Evolutionary conservation across 1,140 invertebrate species (phyloP).

Genomic region (Popillia japonica): DNA sequence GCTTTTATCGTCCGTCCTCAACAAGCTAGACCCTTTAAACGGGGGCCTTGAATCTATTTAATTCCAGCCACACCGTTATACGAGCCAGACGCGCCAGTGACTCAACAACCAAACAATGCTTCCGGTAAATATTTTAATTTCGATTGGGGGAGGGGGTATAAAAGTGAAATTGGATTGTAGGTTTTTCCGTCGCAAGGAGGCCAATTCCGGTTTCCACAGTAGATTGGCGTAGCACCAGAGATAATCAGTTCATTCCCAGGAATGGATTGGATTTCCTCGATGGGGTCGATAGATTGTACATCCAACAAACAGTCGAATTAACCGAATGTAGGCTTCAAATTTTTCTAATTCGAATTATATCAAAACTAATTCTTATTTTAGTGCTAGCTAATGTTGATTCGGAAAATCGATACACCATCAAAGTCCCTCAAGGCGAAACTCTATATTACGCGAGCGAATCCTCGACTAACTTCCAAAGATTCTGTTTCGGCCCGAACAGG

Average conservation of each 20-base stretch:
- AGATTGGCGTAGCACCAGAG: constrained; percentile 62
- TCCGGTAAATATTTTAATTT: constrained; percentile 11
- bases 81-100: not conserved
- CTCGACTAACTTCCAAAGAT: constrained; percentile 64
- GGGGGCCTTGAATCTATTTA: not conserved
- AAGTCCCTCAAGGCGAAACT: constrained; percentile 68
- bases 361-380: constrained; percentile 37
- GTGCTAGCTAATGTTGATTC: constrained; percentile 61
- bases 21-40: too few species aligned
- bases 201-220: constrained; percentile 64
- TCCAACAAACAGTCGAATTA: constrained; percentile 68
- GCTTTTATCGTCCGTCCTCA: too few species aligned
- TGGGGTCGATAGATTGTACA: constrained; percentile 63
- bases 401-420: constrained; percentile 71
- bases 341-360: not conserved
- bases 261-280: constrained; percentile 67
- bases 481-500: constrained; percentile 67
- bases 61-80: not conserved
- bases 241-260: constrained; percentile 64
- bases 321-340: constrained; percentile 63
- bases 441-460: constrained; percentile 70
- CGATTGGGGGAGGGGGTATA: not conserved
- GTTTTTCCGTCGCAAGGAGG: constrained; percentile 46
- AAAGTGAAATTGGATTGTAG: not conserved
- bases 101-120: constrained; percentile 8